Base-by-base conservation (phyloP, 2,113 vertebrate genomes). In the Paramisgurnus dabryanus region DNA sequence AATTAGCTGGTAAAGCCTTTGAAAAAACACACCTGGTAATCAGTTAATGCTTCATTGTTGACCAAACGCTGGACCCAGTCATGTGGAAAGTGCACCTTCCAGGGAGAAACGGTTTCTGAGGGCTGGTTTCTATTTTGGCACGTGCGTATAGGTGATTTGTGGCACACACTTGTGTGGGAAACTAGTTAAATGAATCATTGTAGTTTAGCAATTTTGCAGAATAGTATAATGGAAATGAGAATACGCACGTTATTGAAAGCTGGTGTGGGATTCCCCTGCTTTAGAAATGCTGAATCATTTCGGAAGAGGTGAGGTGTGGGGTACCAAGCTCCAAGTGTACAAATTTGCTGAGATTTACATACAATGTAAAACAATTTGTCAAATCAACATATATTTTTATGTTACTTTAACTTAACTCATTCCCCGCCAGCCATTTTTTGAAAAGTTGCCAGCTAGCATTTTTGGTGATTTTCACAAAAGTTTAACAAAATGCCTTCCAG, bases 261-360 rank as follows among this genome's bases (percentile, higher is more conserved):
- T n/a, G 49, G 69, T 72, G 70, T 60, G 55, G 68, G 69, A 34
- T 45, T 22, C 55, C 69, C 39, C 60, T 57, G 47, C 8, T 8
- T n/a, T 39, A 66, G 78, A 65, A 63, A 41, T 57, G 78, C 69
- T 73, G 78, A 80, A 49, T 80, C 78, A 73, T 71, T 47, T 27
- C 66, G 69, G 70, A 72, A 57, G 22, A 68, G 58, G 6, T 49
- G 78, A 79, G 22, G 55, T 34, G 27, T 58, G 49, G 12, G 8
- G 17, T n/a, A 41, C 45, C 63, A 18, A 43, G 15, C 68, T 4
- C 40, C 27, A 34, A 34, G 27, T 34, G 55, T 34, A 34, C 11
- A 39, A 68, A 39, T 39, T 60, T 34, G 12, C 27, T 39, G 77
- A 63, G 41, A 47, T 45, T 67, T 50, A 39, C 67, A 39, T 68